Conservation (phyloP, 2,113 vertebrate genomes). For the Ahaetulla prasina region DNA sequence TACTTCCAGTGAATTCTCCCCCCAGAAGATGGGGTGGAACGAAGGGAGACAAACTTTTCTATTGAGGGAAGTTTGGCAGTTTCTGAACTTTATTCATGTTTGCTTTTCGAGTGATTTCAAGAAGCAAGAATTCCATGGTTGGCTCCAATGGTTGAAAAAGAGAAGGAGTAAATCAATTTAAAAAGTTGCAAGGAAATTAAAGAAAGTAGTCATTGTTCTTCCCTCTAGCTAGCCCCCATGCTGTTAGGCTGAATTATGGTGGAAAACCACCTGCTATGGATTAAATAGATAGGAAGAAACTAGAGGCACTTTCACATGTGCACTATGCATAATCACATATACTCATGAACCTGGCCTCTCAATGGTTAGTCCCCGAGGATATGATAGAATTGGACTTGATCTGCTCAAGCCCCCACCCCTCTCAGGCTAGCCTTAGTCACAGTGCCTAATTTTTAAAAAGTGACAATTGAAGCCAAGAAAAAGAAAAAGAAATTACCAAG, state of each 20-base stretch:
- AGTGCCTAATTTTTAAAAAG: not conserved
- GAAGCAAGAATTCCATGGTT: not conserved
- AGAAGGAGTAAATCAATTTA: not conserved
- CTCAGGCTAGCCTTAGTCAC: not conserved
- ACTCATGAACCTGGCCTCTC: not conserved
- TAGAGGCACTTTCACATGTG: not conserved
- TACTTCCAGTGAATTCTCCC: not conserved
- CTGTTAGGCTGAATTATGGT: not conserved
- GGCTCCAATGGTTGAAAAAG: not conserved
- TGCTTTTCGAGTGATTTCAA: not conserved
- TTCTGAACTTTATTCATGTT: not conserved
- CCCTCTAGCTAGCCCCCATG: not conserved
- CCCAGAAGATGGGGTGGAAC: not conserved
- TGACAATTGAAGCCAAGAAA: not conserved
- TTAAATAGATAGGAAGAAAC: not conserved
- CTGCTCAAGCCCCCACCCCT: fast-evolving
- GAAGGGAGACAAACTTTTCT: not conserved
- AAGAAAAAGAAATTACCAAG: not conserved
- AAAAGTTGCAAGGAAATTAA: not conserved
- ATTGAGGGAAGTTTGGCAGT: not conserved
- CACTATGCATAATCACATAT: not conserved
- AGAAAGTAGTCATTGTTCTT: not conserved
- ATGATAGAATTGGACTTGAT: not conserved
- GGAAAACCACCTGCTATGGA: not conserved
- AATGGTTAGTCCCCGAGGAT: not conserved